Percentiles rank a stretch among this genome's conserved stretches.
Conservation (phyloP, 2,797 vertebrate genomes). For the Manis javanica region DNA sequence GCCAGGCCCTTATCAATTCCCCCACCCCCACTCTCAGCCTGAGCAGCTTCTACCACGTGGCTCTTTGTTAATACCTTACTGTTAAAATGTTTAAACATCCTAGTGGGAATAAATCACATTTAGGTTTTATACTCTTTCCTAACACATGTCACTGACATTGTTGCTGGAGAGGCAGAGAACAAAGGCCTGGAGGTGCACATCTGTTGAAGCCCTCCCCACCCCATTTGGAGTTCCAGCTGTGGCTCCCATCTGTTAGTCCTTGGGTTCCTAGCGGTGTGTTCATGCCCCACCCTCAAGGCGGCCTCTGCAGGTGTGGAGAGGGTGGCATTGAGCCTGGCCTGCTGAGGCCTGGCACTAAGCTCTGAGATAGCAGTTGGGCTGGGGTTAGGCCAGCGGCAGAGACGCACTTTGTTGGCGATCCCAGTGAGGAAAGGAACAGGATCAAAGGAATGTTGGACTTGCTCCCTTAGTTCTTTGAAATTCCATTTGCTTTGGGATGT, state of each 20-base stretch:
- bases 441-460: not conserved
- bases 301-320: not conserved
- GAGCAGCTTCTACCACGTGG: too few species aligned
- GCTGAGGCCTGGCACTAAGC: not conserved
- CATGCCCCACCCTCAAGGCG: not conserved
- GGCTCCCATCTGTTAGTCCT: not conserved
- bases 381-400: not conserved
- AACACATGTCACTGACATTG: not conserved
- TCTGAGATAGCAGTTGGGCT: accelerated
- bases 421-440: not conserved
- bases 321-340: not conserved
- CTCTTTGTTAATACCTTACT: too few species aligned
- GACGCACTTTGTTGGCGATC: not conserved
- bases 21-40: too few species aligned
- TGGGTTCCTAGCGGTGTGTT: not conserved
- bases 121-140: too few species aligned
- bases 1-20: too few species aligned
- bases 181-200: not conserved
- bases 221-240: accelerated
- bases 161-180: not conserved
- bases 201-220: not conserved
- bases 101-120: too few species aligned
- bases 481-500: not conserved
- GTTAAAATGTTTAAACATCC: too few species aligned
- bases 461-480: not conserved